These are phyloP conservation scores for Nothoprocta perdicaria DNA, from an alignment of 2,113 vertebrate species.

Conservation along the genomic window DNA sequence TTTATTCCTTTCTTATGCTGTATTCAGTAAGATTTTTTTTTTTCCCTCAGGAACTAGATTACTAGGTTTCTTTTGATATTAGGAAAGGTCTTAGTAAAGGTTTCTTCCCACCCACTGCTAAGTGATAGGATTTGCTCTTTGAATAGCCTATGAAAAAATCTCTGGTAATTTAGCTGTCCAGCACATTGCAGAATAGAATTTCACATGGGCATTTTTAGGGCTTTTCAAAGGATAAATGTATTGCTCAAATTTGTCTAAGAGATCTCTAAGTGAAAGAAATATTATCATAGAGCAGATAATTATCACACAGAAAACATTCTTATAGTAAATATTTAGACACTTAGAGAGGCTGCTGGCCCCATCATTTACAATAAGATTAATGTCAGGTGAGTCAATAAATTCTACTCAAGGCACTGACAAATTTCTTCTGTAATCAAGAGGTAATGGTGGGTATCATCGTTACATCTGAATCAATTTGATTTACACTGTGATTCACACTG, in stretches of 20 bases:
- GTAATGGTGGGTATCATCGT: background rate
- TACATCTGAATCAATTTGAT: background rate
- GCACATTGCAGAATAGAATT: background rate
- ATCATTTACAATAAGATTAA: background rate
- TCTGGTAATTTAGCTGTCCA: background rate
- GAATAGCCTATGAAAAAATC: background rate
- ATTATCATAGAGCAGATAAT: background rate
- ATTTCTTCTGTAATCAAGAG: background rate
- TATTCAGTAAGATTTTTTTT: background rate
- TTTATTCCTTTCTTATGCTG: background rate
- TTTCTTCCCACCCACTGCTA: background rate
- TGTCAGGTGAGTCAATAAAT: background rate
- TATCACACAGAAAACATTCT: background rate
- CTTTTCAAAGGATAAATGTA: constrained; percentile 7
- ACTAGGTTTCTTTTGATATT: background rate
- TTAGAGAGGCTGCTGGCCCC: fast-evolving
- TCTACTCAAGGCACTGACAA: background rate
- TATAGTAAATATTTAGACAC: background rate
- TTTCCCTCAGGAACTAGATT: background rate
- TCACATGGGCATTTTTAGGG: background rate
- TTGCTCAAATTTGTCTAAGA: background rate
- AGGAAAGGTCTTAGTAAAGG: background rate
- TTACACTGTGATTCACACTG: background rate
- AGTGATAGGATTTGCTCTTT: background rate
- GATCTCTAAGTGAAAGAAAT: background rate